Percentiles rank a stretch among this genome's conserved stretches.
phyloP scores from a whole-genome alignment of 2,888 invertebrate genomes.

The Griposia aprilina region DNA sequence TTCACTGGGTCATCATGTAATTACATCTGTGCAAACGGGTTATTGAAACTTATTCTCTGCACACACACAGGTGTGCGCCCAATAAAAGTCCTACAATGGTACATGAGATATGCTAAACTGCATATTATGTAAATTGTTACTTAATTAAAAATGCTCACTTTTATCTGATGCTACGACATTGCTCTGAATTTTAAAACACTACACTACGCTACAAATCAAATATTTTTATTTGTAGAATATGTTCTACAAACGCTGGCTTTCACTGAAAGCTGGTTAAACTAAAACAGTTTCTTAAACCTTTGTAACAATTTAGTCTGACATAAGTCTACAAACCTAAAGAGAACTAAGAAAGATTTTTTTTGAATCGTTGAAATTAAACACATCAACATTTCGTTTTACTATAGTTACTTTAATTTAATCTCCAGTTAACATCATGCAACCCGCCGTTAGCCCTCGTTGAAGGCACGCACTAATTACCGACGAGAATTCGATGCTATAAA shows the following conservation, averaged over 20 bases:
- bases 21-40: neutral
- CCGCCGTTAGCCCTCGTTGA: conserved; percentile 71
- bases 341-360: too few relatives aligned
- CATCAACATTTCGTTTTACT: neutral
- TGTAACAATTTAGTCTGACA: neutral
- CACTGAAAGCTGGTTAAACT: neutral
- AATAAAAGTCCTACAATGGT: neutral
- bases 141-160: neutral
- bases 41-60: neutral
- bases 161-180: neutral
- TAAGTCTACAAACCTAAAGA: too few relatives aligned
- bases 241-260: too few relatives aligned
- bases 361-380: too few relatives aligned
- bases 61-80: neutral
- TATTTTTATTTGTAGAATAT: too few relatives aligned
- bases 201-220: too few relatives aligned
- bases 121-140: neutral
- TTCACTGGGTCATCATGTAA: neutral
- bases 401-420: conserved; percentile 44
- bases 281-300: neutral
- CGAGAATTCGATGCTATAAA: conserved; percentile 90
- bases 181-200: neutral
- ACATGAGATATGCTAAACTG: neutral
- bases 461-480: conserved; percentile 90
- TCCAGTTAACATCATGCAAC: conserved; percentile 57